A percentile compares a stretch with the other conserved stretches of the same genome.
phyloP scores from a whole-genome alignment of 2,113 vertebrate species.

The Saiga tatarica region DNA sequence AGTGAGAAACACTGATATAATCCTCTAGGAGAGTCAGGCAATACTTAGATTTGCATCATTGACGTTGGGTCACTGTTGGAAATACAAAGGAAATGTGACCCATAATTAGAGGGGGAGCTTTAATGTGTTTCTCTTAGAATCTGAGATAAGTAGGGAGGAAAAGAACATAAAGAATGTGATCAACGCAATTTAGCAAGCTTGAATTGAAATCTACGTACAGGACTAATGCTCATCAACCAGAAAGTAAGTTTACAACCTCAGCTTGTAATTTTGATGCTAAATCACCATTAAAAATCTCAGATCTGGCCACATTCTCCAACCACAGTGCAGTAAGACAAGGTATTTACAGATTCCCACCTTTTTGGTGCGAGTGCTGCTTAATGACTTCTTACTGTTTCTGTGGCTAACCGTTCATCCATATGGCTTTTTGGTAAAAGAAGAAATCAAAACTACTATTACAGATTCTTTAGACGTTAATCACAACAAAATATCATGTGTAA shows the following conservation, averaged over 20 bases:
- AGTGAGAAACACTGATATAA: neutral
- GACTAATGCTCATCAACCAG: neutral
- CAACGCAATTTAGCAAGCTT: neutral
- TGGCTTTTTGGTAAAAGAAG: neutral
- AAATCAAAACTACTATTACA: neutral
- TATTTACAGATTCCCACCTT: neutral
- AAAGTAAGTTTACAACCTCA: neutral
- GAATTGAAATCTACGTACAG: neutral
- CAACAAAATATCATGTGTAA: neutral
- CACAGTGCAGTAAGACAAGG: neutral
- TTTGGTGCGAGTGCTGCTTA: neutral
- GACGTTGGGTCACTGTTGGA: neutral
- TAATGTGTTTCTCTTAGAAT: neutral
- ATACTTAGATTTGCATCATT: neutral
- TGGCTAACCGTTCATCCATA: neutral
- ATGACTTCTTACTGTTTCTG: neutral
- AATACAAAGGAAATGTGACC: neutral
- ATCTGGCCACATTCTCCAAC: neutral
- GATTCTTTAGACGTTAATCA: neutral
- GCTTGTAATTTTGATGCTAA: neutral
- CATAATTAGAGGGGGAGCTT: neutral
- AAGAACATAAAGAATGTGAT: neutral
- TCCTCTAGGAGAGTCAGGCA: neutral
- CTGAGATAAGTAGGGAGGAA: neutral
- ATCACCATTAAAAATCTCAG: neutral